These are phyloP conservation scores for Indicator maculatus DNA, from an alignment of 2,113 vertebrate species.

Conservation along the genomic window DNA sequence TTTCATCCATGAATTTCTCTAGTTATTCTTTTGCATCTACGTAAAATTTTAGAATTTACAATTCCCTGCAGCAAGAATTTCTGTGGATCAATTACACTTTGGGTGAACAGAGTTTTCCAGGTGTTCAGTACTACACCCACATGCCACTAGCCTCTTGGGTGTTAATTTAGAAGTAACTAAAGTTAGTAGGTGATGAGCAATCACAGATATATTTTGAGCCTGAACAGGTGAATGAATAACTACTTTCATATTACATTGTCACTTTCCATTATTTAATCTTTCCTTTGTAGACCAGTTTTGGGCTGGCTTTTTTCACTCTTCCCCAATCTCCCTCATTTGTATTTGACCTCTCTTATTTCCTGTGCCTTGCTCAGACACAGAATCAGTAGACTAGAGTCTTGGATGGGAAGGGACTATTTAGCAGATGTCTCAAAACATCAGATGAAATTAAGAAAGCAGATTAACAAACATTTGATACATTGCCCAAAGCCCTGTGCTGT, in stretches of 20 bases:
- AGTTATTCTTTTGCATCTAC: neutral
- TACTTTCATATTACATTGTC: neutral
- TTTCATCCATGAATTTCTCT: neutral
- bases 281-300: neutral
- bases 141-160: neutral
- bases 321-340: neutral
- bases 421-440: neutral
- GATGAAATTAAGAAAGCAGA: neutral
- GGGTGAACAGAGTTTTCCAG: neutral
- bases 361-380: neutral
- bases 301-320: neutral
- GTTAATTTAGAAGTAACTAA: neutral
- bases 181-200: neutral
- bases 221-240: neutral
- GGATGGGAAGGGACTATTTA: neutral
- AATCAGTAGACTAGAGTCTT: neutral
- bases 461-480: neutral
- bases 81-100: neutral
- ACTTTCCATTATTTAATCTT: neutral
- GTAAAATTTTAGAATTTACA: fast-evolving
- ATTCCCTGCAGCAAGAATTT: neutral
- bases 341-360: neutral
- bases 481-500: neutral
- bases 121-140: neutral
- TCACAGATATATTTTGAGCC: neutral